phyloP scores from a whole-genome alignment of 2,113 vertebrate species.

The Centropristis striata region DNA sequence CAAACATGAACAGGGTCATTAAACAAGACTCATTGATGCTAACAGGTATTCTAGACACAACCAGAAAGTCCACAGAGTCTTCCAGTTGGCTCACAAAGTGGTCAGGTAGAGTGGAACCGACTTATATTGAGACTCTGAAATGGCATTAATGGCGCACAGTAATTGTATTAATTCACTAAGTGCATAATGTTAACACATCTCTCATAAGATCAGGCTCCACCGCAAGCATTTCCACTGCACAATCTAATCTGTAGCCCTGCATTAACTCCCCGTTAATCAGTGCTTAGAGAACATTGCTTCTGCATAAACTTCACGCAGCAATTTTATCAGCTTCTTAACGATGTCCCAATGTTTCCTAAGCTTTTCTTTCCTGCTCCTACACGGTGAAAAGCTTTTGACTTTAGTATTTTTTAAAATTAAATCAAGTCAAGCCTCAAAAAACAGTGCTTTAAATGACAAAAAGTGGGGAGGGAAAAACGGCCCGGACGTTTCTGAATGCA shows the following conservation, averaged over 20 bases:
- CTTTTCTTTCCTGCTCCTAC: not conserved
- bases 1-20: constrained; percentile 10
- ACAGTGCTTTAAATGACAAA: not conserved
- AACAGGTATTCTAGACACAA: not conserved
- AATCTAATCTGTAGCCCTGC: not conserved
- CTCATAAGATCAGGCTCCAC: not conserved
- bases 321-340: constrained; percentile 12
- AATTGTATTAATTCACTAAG: constrained; percentile 3
- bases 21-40: not conserved
- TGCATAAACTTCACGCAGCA: not conserved
- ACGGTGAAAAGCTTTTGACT: not conserved
- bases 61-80: constrained; percentile 1
- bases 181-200: not conserved
- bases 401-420: not conserved
- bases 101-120: not conserved
- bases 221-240: not conserved
- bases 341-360: not conserved
- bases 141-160: constrained; percentile 8
- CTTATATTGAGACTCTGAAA: constrained; percentile 19
- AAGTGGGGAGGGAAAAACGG: constrained; percentile 4
- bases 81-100: not conserved
- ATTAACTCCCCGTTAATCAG: not conserved
- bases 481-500: not conserved
- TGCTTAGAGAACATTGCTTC: not conserved
- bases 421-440: not conserved